Conservation (phyloP, 2,888 invertebrate species). For the Eurois occulta region DNA sequence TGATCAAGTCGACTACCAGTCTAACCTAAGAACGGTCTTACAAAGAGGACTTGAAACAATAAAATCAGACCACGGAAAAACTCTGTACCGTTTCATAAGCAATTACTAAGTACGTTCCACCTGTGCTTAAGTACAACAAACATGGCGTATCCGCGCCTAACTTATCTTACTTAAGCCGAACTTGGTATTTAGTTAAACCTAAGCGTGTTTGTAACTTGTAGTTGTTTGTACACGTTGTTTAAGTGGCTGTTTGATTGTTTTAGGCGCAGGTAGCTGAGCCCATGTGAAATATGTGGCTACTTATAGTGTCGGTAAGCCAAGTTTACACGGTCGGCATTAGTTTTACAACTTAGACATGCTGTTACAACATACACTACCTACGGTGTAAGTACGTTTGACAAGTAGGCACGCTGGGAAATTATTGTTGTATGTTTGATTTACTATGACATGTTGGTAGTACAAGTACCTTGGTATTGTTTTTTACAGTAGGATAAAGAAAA, state of each 20-base stretch:
- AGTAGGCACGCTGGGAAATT: conserved; percentile 34
- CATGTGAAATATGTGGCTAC: conserved; percentile 88
- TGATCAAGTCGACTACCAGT: neutral
- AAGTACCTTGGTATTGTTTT: neutral
- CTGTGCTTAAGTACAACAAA: conserved; percentile 56
- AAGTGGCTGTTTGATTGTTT: conserved; percentile 88
- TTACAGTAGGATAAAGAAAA: neutral
- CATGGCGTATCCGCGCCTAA: conserved; percentile 73
- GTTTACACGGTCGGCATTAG: conserved; percentile 83
- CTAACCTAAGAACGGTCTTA: neutral
- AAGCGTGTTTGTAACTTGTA: conserved; percentile 79
- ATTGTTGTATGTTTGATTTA: conserved; percentile 37
- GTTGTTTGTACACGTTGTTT: conserved; percentile 76
- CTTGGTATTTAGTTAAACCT: conserved; percentile 89
- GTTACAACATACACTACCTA: conserved; percentile 41
- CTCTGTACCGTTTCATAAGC: conserved; percentile 17
- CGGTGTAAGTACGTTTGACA: conserved; percentile 67
- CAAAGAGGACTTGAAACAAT: neutral
- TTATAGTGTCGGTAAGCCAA: conserved; percentile 85
- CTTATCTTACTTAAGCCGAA: conserved; percentile 88
- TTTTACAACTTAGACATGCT: conserved; percentile 84
- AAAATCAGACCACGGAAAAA: neutral
- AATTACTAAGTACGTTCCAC: conserved; percentile 47
- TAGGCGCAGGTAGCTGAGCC: conserved; percentile 88
- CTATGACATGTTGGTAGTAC: neutral